Evolutionary conservation across 1,140 invertebrate species (phyloP).

Genomic region (Scaptomyza hsui): DNA sequence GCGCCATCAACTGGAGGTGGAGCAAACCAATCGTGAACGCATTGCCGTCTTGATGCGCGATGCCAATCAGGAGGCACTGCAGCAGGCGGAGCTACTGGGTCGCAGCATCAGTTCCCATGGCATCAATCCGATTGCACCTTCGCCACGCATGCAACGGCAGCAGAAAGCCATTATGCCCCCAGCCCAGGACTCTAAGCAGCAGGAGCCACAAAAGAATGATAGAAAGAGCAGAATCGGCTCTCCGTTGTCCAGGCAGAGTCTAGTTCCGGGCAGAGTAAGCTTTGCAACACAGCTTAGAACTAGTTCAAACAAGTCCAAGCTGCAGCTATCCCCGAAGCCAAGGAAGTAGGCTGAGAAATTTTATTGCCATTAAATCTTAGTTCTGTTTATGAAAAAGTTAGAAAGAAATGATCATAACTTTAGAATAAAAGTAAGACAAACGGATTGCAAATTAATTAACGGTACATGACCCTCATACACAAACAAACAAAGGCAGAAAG

Average conservation of each 20-base stretch:
- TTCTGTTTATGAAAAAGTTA: no score
- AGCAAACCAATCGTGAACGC: conserved; percentile 30
- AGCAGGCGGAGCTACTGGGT: conserved; percentile 46
- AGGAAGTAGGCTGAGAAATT: conserved; percentile 20
- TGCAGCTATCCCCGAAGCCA: conserved; percentile 24
- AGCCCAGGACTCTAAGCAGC: not conserved
- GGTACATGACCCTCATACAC: conserved; percentile 59
- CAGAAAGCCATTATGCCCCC: not conserved
- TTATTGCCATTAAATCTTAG: not conserved
- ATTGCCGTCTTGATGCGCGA: conserved; percentile 42
- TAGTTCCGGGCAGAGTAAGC: conserved; percentile 1
- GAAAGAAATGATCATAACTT: no score
- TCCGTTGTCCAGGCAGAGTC: conserved; percentile 28
- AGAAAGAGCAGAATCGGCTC: not conserved
- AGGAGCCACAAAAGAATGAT: not conserved
- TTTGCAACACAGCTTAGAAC: not conserved
- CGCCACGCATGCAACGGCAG: conserved; percentile 17
- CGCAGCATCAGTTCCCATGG: conserved; percentile 62
- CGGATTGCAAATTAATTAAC: conserved; percentile 78
- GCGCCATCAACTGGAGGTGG: conserved; percentile 32
- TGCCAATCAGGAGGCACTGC: conserved; percentile 37
- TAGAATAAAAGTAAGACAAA: not conserved
- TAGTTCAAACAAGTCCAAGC: conserved; percentile 26
- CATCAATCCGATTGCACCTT: conserved; percentile 25
- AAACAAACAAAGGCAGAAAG: conserved; percentile 17